Base-by-base conservation (phyloP, 2,888 invertebrate genomes). In the Tanytarsus gracilentus region DNA sequence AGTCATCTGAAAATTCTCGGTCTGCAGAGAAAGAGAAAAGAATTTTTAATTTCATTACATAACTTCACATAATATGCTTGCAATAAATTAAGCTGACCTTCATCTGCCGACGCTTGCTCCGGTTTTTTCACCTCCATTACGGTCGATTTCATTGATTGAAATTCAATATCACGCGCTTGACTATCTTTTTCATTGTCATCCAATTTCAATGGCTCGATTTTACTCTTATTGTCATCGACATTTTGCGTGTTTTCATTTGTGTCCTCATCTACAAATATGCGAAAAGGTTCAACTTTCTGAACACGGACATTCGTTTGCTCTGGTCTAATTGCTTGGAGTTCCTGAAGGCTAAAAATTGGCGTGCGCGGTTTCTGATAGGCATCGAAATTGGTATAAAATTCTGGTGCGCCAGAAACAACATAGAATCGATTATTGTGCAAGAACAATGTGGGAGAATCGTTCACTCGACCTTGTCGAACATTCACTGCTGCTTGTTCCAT, bases 381-480 rank as follows among this genome's bases (percentile, higher is more conserved):
- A 49, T 66, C 66, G 40, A 66, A 64, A 36, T 66, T 67, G 23
- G 68, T 70, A 51, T 66, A 71, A 65, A 74, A 78, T 36, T 78
- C 72, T 1, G 75, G 74, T 62, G 72, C 77, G 65, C 72, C 80
- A 64, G 80, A 79, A 0, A 82, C 73, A 26, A 81, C 77, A 68
- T 79, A 82, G 63, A 79, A 79, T 62, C 79, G 70, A 64, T 80
- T 79, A 2, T 79, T 81, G 5, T 21, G 27, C 9, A 55, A 53
- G 55, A 30, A 63, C 64, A 61, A 23, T 64, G 63, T 63, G 61
- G 63, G 44, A 63, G 65, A 61, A 63, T 62, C 26, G 65, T 59
- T 58, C 64, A 63, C 49, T 64, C 66, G 9, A 62, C 56, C 27
- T 58, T 63, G 27, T 33, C 60, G 61, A 61, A 62, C 65, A 62